A percentile compares a stretch with the other conserved stretches of the same genome.
Evolutionary conservation across 2,888 invertebrate genomes (phyloP).

Genomic region (Andricus quercusramuli): DNA sequence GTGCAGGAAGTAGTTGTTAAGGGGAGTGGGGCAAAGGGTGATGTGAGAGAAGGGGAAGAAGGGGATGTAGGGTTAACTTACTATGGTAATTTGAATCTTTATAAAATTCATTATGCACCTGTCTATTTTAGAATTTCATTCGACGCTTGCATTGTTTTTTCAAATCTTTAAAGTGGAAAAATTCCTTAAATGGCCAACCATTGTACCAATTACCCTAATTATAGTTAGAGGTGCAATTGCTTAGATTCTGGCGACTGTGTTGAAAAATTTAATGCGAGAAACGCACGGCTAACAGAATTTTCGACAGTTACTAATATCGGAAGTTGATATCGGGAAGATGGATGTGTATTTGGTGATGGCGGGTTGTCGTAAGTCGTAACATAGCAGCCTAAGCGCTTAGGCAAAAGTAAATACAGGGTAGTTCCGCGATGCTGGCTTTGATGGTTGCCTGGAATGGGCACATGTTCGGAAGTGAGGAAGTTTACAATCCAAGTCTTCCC

Average conservation of each 20-base stretch:
- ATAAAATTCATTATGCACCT: no score
- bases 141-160: no score
- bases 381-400: not conserved
- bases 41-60: no score
- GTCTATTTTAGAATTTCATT: no score
- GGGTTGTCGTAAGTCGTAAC: slow-evolving; percentile 2
- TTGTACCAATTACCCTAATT: not conserved
- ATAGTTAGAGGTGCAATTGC: not conserved
- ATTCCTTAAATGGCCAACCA: no score
- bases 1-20: no score
- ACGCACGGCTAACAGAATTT: not conserved
- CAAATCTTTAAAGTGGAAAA: no score
- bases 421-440: slow-evolving; percentile 29
- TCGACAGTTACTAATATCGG: slow-evolving; percentile 17
- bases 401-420: slow-evolving; percentile 41
- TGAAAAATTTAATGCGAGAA: not conserved
- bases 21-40: no score
- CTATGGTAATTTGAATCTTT: no score
- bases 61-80: no score
- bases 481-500: slow-evolving; percentile 69
- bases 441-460: slow-evolving; percentile 50
- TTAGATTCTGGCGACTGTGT: not conserved
- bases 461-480: slow-evolving; percentile 65
- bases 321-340: slow-evolving; percentile 52
- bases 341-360: slow-evolving; percentile 40